Base-by-base conservation (phyloP, 2,113 vertebrate genomes). In the Peucedramus taeniatus region DNA sequence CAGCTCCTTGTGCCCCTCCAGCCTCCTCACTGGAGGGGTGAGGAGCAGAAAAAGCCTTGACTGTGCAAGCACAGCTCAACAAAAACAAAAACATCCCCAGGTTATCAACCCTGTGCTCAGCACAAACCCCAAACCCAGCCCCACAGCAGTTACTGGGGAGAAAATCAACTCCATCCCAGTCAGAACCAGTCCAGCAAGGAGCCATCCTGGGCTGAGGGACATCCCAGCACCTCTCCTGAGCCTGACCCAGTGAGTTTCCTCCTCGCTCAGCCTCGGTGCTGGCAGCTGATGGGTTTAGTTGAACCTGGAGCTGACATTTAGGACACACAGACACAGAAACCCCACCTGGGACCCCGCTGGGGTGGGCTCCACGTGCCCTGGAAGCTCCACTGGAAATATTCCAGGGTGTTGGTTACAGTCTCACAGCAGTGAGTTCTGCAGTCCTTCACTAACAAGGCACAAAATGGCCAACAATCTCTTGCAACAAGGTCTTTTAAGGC, bases 361-460 rank as follows among this genome's bases (percentile, higher is more conserved):
- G 23, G n/a, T 35, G 47, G 37, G 24, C 31, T 42, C 26, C 1
- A 1, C 1, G 35, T 72, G 71, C 37, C 69, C 0, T 0, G 26
- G 10, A 8, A 80, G 22, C 66, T 39, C 51, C 53, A 11, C 19
- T 20, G 60, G 6, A 42, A 63, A 20, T 7, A 33, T 40, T 5
- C 3, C 35, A 60, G 22, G 51, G 22, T 24, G 15, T 24, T 24
- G 56, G n/a, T 59, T 26, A 7, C 56, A 14, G 33, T 15, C 54
- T n/a, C 54, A n/a, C 54, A 7, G 54, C 54, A 57, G 54, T n/a
- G 54, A n/a, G 33, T 15, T 33, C 31, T 56, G 31, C 54, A 56
- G 12, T 13, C 13, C 20, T 56, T 20, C 31, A 22, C 54, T 14
- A 15, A 56, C 54, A 56, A 22, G 54, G 33, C 31, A n/a, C 31